Base-by-base conservation (phyloP, 2,797 vertebrate genomes). In the Lacerta agilis region DNA sequence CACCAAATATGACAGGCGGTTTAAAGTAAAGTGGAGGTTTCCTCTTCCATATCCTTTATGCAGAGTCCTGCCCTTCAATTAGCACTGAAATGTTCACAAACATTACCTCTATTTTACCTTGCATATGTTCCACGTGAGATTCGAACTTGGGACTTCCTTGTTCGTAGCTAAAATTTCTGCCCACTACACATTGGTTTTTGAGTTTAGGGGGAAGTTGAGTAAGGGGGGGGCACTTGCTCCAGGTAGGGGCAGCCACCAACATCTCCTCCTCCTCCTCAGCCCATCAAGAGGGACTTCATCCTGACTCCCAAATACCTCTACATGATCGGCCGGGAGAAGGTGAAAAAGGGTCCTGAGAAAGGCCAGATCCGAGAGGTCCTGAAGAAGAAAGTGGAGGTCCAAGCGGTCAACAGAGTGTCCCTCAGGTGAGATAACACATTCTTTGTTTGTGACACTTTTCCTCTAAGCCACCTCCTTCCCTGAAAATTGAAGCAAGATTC, bases 281-380 rank as follows among this genome's bases (percentile, higher is more conserved):
- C 97, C 23, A 99, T 99, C 96, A 99, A 98, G 95, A 94, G 99
- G 89, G 99, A 99, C 93, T 92, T 99, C 94, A 99, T 99, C 96
- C 96, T 99, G 94, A 98, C 98, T 0, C 98, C 98, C 0, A 99
- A 98, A 87, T 97, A 95, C 71, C 97, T 99, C 95, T 99, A 99
- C 92, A 93, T 99, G 95, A 98, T 99, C 23, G 99, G 99, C 38
- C 96, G 98, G 75, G 99, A 99, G 95, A 99, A 99, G 89, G 97
- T 99, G 89, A 99, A 99, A 95, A 99, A 99, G 89, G 99, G 99
- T 8, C 98, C 98, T 0, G 99, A 99, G 94, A 99, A 99, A 92
- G 99, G 99, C 2, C 97, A 98, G 90, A 98, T 99, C 94, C 98
- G 97, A 88, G 99, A 99, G 92, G 97, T 99, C 49, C 95, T 99